Evolutionary conservation across 2,888 invertebrate species (phyloP).

Genomic region (Phoenoteleia sp.): DNA sequence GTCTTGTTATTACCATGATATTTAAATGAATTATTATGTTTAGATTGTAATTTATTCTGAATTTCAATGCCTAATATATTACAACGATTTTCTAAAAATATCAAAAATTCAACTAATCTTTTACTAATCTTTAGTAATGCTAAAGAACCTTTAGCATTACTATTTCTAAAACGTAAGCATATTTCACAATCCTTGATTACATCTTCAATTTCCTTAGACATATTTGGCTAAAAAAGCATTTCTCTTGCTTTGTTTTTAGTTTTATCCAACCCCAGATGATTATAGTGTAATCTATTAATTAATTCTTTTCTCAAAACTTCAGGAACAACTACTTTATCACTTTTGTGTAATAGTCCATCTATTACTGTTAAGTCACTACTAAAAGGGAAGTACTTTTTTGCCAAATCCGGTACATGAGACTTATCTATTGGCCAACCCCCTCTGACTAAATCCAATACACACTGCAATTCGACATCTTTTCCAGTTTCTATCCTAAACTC

Average conservation of each 20-base stretch:
- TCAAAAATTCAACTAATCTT: not conserved
- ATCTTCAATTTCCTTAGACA: conserved; percentile 73
- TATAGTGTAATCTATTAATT: conserved; percentile 73
- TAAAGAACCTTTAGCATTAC: no score
- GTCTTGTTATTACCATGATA: not conserved
- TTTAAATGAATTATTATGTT: no score
- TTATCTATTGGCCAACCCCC: conserved; percentile 75
- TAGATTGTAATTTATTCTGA: no score
- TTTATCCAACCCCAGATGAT: conserved; percentile 75
- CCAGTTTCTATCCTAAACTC: no score
- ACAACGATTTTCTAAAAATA: not conserved
- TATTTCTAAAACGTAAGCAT: no score
- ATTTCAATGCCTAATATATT: not conserved
- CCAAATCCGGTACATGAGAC: conserved; percentile 36
- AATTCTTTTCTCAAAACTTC: conserved; percentile 70
- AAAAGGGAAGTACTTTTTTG: conserved; percentile 47
- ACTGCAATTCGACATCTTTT: conserved; percentile 37
- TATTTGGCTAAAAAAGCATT: conserved; percentile 74
- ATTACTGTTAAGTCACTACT: conserved; percentile 11
- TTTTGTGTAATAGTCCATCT: conserved; percentile 51
- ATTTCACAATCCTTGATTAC: conserved; percentile 63
- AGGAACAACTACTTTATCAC: conserved; percentile 66
- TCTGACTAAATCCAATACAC: not conserved
- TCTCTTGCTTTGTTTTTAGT: conserved; percentile 70
- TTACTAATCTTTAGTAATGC: no score